Evolutionary conservation across 2,113 vertebrate genomes (phyloP), one percentile per base, ranked within the genome.

Genomic region (Mellivora capensis): DNA sequence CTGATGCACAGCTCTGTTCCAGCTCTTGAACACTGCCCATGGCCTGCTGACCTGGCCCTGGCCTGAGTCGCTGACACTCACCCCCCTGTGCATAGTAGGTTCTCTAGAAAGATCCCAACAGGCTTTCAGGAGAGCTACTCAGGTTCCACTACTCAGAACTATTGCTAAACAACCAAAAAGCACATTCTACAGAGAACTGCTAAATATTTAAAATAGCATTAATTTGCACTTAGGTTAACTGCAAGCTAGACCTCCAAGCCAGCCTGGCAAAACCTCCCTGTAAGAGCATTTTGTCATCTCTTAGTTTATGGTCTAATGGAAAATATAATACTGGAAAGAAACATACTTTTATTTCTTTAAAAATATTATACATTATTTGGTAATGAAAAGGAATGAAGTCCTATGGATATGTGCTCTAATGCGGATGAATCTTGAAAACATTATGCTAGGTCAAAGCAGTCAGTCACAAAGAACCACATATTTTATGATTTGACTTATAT

Each of bases 141-240:
- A 91, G 81, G 34, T 91, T 59, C 49, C 42, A 87, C 79, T 47
- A 57, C 29, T 96, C 76, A 76, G 52, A 88, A 80, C 0, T 85
- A 14, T 61, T 97, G 82, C n/a, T 84, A 90, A 93, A 62, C 47
- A 96, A 96, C 82, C 71, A 85, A 85, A 96, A 96, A 62, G 6
- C 74, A 34, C 34, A 90, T 59, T 79, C 93, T 44, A 93, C 0
- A 71, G 80, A 87, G 61, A 84, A 97, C 67, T 80, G 49, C 82
- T 74, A 79, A 83, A n/a, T 80, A 83, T 54, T 94, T 93, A 71
- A 89, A 96, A 71, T 23, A 47, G 82, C 85, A 61, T 71, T 90
- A 81, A 87, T 82, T 77, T 37, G 23, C 49, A 59, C 49, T 69
- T 27, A 34, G 29, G 69, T 84, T 90, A 83, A 93, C 21, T 84